Evolutionary conservation across 2,888 invertebrate species (phyloP), one percentile per base, ranked within the genome.

Genomic region (Allophyes oxyacanthae): DNA sequence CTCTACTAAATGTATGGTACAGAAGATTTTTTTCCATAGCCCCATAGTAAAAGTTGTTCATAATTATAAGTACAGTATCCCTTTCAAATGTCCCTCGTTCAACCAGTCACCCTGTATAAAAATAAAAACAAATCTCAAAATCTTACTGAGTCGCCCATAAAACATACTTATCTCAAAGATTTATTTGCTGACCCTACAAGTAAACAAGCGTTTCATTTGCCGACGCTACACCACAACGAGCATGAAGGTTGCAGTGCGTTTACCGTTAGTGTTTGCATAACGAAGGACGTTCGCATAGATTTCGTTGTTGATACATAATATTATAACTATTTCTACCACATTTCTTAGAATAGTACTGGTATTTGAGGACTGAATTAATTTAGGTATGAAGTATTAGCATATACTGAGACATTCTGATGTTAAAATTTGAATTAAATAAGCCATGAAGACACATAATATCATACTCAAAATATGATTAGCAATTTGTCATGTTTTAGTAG

Each of bases 271-370:
- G 45, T 76, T 72, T 60, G 73, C 49, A 49, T 15, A 67, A 7
- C 25, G 73, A 78, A 78, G 78, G 77, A 73, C 75, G 34, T 38
- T 64, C 36, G 33, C 49, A 63, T 64, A 63, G 66, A 72, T 64
- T 60, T 66, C 25, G 38, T 26, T 57, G 53, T 60, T 57, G 67
- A 73, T 67, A 70, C 59, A 64, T 66, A 70, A 57, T 49, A 55
- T 55, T 54, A 55, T 58, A 48, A 30, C 38, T 6, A 34, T 42
- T 52, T n/a, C 26, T 46, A 53, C 44, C 43, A 44, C 45, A 45
- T 51, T 57, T 52, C 69, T 56, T n/a, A 46, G 64, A 69, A 63
- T 11, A 15, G 0, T 10, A 32, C 15, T 46, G 28, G 43, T 7
- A 37, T 30, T 30, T 20, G 48, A 11, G 15, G 20, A 38, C 15